Evolutionary conservation across 2,113 vertebrate species (phyloP).

Genomic region (Hippotragus niger): DNA sequence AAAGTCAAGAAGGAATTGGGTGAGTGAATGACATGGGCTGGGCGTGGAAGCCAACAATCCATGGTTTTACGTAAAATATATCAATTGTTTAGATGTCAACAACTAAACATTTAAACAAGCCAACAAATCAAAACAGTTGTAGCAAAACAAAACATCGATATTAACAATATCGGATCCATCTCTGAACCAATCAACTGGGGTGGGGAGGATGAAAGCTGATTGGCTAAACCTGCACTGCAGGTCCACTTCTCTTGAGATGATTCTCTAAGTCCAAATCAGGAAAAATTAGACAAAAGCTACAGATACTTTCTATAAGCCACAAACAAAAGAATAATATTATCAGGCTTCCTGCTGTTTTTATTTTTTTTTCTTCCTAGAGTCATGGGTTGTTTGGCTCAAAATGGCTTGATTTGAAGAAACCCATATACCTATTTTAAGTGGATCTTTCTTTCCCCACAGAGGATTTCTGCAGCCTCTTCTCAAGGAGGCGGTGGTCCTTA

Average conservation of each 20-base stretch:
- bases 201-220: neutral
- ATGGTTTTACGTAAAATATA: neutral
- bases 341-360: neutral
- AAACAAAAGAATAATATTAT: neutral
- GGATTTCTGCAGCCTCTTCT: neutral
- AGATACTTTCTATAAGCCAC: neutral
- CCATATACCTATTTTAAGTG: neutral
- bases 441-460: neutral
- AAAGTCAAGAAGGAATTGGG: neutral
- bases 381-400: neutral
- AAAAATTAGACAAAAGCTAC: neutral
- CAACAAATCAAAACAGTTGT: neutral
- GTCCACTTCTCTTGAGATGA: neutral
- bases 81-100: neutral
- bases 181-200: neutral
- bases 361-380: neutral
- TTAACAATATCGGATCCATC: neutral
- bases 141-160: neutral
- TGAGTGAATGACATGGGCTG: neutral
- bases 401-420: neutral
- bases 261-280: neutral
- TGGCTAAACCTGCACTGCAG: accelerated
- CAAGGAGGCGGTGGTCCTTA: neutral
- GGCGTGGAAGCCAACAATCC: neutral
- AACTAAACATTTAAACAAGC: neutral